These are phyloP conservation scores for Pardalotus punctatus DNA, from an alignment of 2,113 vertebrate species.

Conservation along the genomic window DNA sequence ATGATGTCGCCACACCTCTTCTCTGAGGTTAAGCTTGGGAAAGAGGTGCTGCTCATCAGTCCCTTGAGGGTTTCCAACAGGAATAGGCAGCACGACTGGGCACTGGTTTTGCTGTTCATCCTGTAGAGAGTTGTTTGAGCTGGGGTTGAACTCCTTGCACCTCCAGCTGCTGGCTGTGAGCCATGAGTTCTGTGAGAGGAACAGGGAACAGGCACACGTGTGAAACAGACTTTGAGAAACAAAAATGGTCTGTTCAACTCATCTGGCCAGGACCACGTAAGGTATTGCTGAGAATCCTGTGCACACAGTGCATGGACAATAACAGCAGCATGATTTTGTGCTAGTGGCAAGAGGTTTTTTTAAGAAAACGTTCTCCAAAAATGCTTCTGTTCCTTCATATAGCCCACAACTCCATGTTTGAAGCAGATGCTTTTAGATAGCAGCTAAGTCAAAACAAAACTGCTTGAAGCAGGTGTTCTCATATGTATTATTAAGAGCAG, in stretches of 20 bases:
- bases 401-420: not conserved
- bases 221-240: not conserved
- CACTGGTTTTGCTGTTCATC: not conserved
- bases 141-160: not conserved
- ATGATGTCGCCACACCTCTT: not conserved
- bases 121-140: not conserved
- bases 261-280: not conserved
- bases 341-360: not conserved
- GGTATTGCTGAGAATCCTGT: not conserved
- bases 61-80: not conserved
- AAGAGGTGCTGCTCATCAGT: not conserved
- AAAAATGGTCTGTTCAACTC: not conserved
- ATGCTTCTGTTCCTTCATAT: not conserved
- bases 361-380: not conserved
- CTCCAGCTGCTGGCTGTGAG: not conserved
- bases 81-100: not conserved
- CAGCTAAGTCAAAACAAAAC: not conserved
- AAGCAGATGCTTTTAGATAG: not conserved
- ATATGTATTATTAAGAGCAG: not conserved
- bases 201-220: fast-evolving
- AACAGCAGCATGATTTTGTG: not conserved
- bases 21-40: not conserved
- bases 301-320: not conserved
- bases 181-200: not conserved
- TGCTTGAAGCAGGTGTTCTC: not conserved